Evolutionary conservation across 2,113 vertebrate species (phyloP).

Genomic region (Seriola quinqueradiata): DNA sequence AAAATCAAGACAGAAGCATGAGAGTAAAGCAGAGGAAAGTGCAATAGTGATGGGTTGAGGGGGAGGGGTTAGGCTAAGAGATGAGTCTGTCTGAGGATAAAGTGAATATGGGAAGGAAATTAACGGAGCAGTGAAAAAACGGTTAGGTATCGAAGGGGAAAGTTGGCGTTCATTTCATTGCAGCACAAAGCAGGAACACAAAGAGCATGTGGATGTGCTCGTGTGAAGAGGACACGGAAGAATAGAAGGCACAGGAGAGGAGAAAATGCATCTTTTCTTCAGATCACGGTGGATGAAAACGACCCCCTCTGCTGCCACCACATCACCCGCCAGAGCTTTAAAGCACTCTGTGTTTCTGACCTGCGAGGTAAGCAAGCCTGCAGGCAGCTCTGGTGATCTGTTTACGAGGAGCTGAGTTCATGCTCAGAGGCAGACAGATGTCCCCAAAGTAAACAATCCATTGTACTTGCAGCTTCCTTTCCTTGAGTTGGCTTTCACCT

Average conservation of each 20-base stretch:
- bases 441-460: slow-evolving; percentile 44
- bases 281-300: slow-evolving; percentile 10
- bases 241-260: neutral
- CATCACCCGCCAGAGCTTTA: neutral
- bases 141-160: neutral
- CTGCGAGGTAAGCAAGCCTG: neutral
- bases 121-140: neutral
- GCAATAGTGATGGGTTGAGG: neutral
- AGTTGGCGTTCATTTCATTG: neutral
- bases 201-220: neutral
- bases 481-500: slow-evolving; percentile 16
- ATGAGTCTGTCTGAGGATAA: neutral
- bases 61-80: neutral
- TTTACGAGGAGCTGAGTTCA: neutral
- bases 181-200: neutral
- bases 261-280: slow-evolving; percentile 29
- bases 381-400: neutral
- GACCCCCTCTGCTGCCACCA: neutral
- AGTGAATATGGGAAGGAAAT: neutral
- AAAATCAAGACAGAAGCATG: neutral
- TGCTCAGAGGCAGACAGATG: slow-evolving; percentile 15
- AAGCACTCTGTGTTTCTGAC: slow-evolving; percentile 5
- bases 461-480: neutral
- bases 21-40: neutral
- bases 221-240: neutral